phyloP scores from a whole-genome alignment of 2,797 vertebrate genomes.

The Tauraco hartlaubi region DNA sequence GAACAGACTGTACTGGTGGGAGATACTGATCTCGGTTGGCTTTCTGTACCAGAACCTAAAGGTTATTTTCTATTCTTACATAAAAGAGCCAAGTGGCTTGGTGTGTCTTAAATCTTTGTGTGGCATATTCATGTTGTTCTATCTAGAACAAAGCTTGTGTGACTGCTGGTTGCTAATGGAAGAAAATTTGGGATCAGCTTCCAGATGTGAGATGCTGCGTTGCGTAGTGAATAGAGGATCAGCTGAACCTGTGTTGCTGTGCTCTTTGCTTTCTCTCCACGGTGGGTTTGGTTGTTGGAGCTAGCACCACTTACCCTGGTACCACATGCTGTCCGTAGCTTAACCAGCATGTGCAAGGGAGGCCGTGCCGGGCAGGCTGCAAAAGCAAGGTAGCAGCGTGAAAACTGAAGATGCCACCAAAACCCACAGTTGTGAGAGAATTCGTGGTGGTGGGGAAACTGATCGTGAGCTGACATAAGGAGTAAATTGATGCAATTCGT shows the following conservation, averaged over 20 bases:
- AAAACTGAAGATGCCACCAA: neutral
- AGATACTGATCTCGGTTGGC: neutral
- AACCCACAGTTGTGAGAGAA: neutral
- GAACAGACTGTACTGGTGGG: neutral
- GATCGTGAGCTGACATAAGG: neutral
- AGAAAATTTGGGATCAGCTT: neutral
- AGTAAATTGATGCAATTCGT: neutral
- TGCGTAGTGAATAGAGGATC: neutral
- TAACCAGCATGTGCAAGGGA: neutral
- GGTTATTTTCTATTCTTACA: slow-evolving; percentile 50
- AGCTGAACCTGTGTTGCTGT: no score
- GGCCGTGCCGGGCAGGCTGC: neutral
- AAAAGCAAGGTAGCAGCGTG: neutral
- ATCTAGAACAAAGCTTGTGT: neutral
- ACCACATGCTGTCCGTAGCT: fast-evolving
- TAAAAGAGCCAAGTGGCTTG: neutral
- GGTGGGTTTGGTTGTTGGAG: neutral
- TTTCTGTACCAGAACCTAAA: slow-evolving; percentile 48
- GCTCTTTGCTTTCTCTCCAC: neutral
- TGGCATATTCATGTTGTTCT: neutral
- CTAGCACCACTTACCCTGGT: no score
- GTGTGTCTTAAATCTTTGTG: neutral
- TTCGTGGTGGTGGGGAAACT: fast-evolving
- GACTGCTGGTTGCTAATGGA: neutral
- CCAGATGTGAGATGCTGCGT: neutral